A percentile compares a stretch with the other conserved stretches of the same genome.
These are phyloP conservation scores for Gephyroberyx darwinii DNA, from an alignment of 2,797 vertebrate genomes.

Conservation along the genomic window DNA sequence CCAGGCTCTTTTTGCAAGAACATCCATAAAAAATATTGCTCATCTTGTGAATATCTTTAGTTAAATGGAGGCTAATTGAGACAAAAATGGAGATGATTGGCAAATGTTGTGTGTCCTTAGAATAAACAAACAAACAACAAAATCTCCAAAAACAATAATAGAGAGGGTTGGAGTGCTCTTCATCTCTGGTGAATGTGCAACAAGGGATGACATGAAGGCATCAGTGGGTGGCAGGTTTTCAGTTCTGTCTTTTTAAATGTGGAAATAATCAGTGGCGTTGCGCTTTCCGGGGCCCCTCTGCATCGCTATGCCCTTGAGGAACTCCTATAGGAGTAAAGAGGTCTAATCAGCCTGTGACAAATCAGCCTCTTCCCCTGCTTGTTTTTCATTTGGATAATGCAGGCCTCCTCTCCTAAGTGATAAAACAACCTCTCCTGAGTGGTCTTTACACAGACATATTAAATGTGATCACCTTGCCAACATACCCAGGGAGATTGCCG, in stretches of 20 bases:
- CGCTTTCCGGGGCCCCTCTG: constrained; percentile 20
- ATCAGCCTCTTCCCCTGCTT: constrained; percentile 73
- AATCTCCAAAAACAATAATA: constrained; percentile 2
- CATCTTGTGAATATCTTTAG: constrained; percentile 22
- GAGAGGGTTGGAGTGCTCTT: not conserved
- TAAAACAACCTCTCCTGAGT: constrained; percentile 73
- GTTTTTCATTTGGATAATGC: constrained; percentile 82
- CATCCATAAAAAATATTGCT: constrained; percentile 38
- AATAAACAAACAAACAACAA: constrained; percentile 21
- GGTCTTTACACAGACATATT: constrained; percentile 74
- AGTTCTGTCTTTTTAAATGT: constrained; percentile 13
- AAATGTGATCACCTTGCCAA: constrained; percentile 79
- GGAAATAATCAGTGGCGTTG: constrained; percentile 23
- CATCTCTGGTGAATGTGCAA: not conserved
- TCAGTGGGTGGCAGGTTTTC: constrained; percentile 29
- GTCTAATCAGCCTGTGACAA: constrained; percentile 78
- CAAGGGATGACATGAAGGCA: constrained; percentile 11
- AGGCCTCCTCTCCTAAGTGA: constrained; percentile 72
- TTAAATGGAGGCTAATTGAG: not conserved
- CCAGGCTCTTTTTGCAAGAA: constrained; percentile 36
- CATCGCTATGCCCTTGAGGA: constrained; percentile 66
- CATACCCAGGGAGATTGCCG: constrained; percentile 70
- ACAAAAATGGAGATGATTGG: constrained; percentile 11
- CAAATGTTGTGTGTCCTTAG: not conserved
- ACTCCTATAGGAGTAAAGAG: constrained; percentile 49